phyloP scores from a whole-genome alignment of 2,888 invertebrate genomes.

The Hemithea aestivaria region DNA sequence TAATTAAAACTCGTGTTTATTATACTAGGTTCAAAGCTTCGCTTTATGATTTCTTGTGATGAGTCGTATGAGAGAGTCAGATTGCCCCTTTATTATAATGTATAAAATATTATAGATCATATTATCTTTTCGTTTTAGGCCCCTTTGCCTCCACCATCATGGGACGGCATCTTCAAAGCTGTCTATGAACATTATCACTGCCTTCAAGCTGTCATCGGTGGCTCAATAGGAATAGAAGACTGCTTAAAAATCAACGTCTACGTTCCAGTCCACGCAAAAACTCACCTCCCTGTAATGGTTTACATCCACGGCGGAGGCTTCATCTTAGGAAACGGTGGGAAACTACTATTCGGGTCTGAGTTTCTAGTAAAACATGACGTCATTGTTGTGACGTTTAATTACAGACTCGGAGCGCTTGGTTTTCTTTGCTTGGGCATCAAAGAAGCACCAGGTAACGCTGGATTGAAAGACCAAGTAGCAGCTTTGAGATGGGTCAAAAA shows the following conservation, averaged over 20 bases:
- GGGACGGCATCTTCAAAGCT: conserved; percentile 59
- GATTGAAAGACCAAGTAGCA: conserved; percentile 63
- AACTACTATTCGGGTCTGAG: conserved; percentile 54
- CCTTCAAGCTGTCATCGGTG: conserved; percentile 36
- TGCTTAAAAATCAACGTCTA: conserved; percentile 62
- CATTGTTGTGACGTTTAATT: conserved; percentile 62
- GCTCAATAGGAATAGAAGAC: conserved; percentile 51
- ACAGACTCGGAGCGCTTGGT: conserved; percentile 60
- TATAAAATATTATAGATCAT: background rate
- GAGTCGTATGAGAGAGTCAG: too few species aligned
- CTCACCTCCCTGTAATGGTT: conserved; percentile 59
- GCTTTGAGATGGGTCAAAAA: conserved; percentile 63
- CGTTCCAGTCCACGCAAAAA: conserved; percentile 38
- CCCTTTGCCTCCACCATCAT: conserved; percentile 56
- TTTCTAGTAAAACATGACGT: conserved; percentile 56
- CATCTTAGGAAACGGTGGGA: conserved; percentile 55
- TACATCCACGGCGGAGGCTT: conserved; percentile 69
- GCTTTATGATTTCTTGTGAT: too few species aligned
- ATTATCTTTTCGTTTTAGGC: conserved; percentile 36
- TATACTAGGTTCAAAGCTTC: too few species aligned
- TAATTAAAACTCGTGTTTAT: too few species aligned
- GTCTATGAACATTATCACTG: conserved; percentile 50
- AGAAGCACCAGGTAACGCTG: conserved; percentile 67
- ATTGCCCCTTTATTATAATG: too few species aligned
- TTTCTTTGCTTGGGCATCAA: conserved; percentile 62